Evolutionary conservation across 2,113 vertebrate species (phyloP).

Genomic region (Speoplatyrhinus poulsoni): DNA sequence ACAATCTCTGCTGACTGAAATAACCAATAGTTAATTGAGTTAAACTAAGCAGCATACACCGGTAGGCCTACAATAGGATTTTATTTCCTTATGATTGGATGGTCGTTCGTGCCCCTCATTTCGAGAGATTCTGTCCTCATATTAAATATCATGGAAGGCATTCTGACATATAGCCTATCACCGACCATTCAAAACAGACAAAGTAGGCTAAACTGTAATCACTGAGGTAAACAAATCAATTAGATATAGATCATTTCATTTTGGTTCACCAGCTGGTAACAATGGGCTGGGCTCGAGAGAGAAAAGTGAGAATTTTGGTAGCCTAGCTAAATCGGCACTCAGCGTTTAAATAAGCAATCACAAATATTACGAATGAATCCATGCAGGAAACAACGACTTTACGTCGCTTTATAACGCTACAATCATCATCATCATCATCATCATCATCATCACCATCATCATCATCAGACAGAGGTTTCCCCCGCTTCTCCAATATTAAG

Average conservation of each 20-base stretch:
- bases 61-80: neutral
- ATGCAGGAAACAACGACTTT: neutral
- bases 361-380: too few species aligned
- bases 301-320: too few species aligned
- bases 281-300: too few species aligned
- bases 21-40: neutral
- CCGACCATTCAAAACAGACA: neutral
- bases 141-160: too few species aligned
- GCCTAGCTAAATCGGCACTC: too few species aligned
- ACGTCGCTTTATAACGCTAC: neutral
- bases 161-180: neutral
- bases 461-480: neutral
- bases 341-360: too few species aligned
- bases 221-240: too few species aligned
- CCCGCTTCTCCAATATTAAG: neutral
- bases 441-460: too few species aligned
- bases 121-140: neutral
- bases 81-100: neutral
- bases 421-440: too few species aligned
- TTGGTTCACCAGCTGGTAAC: too few species aligned
- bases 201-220: neutral
- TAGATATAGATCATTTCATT: too few species aligned
- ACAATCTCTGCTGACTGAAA: neutral
- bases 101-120: neutral
- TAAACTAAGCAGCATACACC: neutral